Evolutionary conservation across 1,140 invertebrate species (phyloP).

Genomic region (Sitophilus oryzae): DNA sequence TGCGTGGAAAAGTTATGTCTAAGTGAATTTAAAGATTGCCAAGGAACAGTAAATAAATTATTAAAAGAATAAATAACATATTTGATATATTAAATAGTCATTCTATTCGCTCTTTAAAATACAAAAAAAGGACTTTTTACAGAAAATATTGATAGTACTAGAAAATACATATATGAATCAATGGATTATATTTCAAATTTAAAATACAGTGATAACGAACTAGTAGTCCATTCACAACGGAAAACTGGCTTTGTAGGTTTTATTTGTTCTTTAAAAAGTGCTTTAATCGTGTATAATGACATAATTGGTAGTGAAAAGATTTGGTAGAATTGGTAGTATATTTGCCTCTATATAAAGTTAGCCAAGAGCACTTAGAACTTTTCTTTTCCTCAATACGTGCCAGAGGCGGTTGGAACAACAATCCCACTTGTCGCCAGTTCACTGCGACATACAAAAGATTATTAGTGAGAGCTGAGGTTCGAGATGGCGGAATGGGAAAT

Average conservation of each 20-base stretch:
- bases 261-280: conserved; percentile 7
- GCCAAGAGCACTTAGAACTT: too few relatives aligned
- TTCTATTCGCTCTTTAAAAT: conserved; percentile 13
- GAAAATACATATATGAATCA: neutral
- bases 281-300: conserved; percentile 5
- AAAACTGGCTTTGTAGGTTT: conserved; percentile 10
- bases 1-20: conserved; percentile 26
- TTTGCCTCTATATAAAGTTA: conserved; percentile 6
- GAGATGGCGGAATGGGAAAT: neutral
- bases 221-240: conserved; percentile 6
- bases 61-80: conserved; percentile 30
- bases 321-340: too few relatives aligned
- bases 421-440: too few relatives aligned
- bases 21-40: conserved; percentile 22
- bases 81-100: conserved; percentile 36
- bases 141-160: conserved; percentile 4
- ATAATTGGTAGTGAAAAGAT: neutral
- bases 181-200: conserved; percentile 2
- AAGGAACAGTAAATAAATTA: conserved; percentile 29
- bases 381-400: conserved; percentile 2
- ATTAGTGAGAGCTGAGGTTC: neutral
- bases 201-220: conserved; percentile 3
- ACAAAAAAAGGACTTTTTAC: conserved; percentile 12
- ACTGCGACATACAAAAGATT: neutral
- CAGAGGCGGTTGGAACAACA: neutral